Conservation (phyloP, 2,113 vertebrate species). For the Nycticryphes semicollaris region DNA sequence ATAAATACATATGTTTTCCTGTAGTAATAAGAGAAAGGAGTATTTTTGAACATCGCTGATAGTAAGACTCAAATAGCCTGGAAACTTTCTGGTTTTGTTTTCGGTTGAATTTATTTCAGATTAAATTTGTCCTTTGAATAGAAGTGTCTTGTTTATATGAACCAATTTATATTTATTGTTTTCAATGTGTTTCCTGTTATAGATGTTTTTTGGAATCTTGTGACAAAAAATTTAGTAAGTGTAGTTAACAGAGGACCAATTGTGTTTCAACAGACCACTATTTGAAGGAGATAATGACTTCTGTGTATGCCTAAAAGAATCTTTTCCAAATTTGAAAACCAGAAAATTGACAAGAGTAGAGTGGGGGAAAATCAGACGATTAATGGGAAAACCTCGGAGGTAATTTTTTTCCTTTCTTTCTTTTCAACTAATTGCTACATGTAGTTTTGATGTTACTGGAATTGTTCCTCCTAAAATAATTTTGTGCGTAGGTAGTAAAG, state of each 20-base stretch:
- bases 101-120: background rate
- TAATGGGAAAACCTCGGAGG: conserved; percentile 98
- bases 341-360: conserved; percentile 96
- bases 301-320: conserved; percentile 97
- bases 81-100: background rate
- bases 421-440: background rate
- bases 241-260: conserved; percentile 3
- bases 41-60: background rate
- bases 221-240: background rate
- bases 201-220: background rate
- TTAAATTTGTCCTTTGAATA: background rate
- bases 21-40: background rate
- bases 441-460: background rate
- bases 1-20: background rate
- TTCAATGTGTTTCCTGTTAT: background rate
- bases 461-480: background rate
- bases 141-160: background rate
- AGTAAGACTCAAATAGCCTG: background rate
- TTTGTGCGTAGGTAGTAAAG: background rate
- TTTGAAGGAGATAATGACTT: conserved; percentile 99
- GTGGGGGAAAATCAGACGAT: conserved; percentile 95
- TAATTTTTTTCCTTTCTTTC: conserved; percentile 56
- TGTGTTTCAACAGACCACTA: conserved; percentile 84
- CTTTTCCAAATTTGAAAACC: conserved; percentile 96
- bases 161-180: background rate